Conservation (phyloP, 64 coral and sea anemone species). For the Montipora cactus region DNA sequence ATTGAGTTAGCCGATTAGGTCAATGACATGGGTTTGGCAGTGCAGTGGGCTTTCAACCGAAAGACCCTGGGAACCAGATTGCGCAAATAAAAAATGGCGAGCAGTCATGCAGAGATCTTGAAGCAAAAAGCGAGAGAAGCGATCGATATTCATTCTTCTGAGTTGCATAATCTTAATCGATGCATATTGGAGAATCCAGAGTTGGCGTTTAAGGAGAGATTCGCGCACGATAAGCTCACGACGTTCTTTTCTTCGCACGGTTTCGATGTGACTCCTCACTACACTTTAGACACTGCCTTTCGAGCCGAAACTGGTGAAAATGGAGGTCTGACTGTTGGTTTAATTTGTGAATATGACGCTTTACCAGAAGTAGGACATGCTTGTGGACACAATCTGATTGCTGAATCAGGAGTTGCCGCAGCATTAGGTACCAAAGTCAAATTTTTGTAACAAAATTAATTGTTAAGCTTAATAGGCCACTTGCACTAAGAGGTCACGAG, state of each 20-base stretch:
- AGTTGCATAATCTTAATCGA: constrained; percentile 58
- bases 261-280: constrained; percentile 47
- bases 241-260: constrained; percentile 62
- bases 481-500: no score
- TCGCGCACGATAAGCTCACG: constrained; percentile 56
- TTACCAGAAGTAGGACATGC: constrained; percentile 88
- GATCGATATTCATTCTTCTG: constrained; percentile 43
- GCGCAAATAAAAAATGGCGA: constrained; percentile 16
- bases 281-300: constrained; percentile 63
- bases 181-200: constrained; percentile 83
- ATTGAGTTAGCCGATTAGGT: no score
- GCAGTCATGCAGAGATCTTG: background rate
- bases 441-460: no score
- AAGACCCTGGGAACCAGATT: background rate
- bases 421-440: constrained; percentile 53
- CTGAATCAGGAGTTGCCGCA: constrained; percentile 79
- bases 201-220: constrained; percentile 60
- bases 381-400: constrained; percentile 90
- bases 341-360: constrained; percentile 87
- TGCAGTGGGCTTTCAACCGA: no score
- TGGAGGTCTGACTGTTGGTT: constrained; percentile 75
- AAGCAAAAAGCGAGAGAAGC: constrained; percentile 42
- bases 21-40: no score
- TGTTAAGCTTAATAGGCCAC: no score
- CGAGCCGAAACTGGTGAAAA: constrained; percentile 48